A percentile compares a stretch with the other conserved stretches of the same genome.
Evolutionary conservation across 2,888 invertebrate genomes (phyloP).

Genomic region (Scelioninae gen. 1): DNA sequence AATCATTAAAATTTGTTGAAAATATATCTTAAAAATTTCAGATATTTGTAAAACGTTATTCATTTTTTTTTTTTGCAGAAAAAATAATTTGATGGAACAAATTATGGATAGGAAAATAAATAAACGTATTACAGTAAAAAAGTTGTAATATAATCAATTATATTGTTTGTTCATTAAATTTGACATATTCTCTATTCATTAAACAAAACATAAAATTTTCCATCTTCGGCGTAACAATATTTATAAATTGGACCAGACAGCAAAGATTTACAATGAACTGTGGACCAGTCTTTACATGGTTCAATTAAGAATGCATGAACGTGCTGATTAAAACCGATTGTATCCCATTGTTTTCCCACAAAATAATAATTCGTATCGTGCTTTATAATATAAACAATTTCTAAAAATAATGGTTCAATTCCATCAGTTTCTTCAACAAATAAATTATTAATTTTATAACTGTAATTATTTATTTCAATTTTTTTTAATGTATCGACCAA

Average conservation of each 20-base stretch:
- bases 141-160: no score
- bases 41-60: no score
- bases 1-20: no score
- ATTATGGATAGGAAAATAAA: no score
- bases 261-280: neutral
- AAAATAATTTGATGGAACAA: no score
- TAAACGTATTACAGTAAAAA: no score
- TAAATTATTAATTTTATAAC: constrained; percentile 5
- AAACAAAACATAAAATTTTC: neutral
- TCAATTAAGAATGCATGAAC: constrained; percentile 9
- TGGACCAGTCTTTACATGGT: neutral
- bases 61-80: no score
- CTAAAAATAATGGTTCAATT: constrained; percentile 9
- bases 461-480: neutral
- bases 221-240: neutral
- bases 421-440: constrained; percentile 13
- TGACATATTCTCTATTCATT: neutral
- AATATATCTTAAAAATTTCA: no score
- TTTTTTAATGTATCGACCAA: neutral
- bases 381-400: constrained; percentile 4
- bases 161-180: no score
- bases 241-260: constrained; percentile 2
- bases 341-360: constrained; percentile 24
- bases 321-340: constrained; percentile 34
- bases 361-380: neutral